Conservation (phyloP, 2,113 vertebrate species). For the Zosterops pallidus region DNA sequence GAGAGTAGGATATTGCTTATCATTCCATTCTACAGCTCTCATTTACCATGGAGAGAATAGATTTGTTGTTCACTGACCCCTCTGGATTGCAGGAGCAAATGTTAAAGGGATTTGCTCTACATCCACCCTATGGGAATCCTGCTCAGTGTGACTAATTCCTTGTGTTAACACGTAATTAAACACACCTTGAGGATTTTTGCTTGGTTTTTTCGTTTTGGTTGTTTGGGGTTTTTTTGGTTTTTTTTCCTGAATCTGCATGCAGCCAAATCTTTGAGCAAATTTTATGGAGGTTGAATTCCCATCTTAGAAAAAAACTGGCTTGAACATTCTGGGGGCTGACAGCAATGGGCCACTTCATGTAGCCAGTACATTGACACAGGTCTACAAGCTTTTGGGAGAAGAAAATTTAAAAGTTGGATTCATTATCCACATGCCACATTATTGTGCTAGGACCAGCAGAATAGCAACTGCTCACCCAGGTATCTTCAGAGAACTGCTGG, state of each 20-base stretch:
- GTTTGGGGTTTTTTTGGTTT: accelerated
- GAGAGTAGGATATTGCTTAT: not conserved
- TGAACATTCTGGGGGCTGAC: not conserved
- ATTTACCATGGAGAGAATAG: not conserved
- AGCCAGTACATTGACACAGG: accelerated
- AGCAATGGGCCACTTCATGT: not conserved
- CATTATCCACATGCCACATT: not conserved
- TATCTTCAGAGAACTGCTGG: not conserved
- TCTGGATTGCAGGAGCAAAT: not conserved
- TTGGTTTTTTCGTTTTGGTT: accelerated
- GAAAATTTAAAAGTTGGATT: not conserved
- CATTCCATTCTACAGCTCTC: not conserved
- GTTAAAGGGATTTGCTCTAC: not conserved
- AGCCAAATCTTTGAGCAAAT: not conserved
- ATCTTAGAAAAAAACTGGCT: not conserved
- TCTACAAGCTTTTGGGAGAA: not conserved
- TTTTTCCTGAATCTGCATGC: not conserved
- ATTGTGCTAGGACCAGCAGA: not conserved
- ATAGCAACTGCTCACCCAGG: not conserved
- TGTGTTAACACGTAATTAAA: not conserved
- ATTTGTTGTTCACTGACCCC: not conserved
- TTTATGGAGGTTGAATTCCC: not conserved
- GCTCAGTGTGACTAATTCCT: not conserved
- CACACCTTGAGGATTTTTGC: not conserved
- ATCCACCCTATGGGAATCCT: not conserved